Evolutionary conservation across 2,888 invertebrate genomes (phyloP).

Genomic region (Cancer borealis): DNA sequence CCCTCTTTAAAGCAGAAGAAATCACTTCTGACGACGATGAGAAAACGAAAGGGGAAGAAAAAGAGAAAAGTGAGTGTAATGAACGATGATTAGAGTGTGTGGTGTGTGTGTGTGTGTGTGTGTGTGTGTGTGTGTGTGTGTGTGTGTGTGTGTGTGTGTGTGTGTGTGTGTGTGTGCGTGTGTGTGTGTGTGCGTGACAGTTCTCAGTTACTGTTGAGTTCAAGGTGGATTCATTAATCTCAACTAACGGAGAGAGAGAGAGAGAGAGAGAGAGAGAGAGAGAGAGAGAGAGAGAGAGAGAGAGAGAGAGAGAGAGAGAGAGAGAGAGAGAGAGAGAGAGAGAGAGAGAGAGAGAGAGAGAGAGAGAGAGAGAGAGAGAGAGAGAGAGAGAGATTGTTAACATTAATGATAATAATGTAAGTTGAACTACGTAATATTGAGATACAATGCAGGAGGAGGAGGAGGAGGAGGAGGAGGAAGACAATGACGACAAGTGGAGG

Average conservation of each 20-base stretch:
- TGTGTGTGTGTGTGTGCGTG: conserved; percentile 25
- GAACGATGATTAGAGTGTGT: neutral
- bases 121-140: conserved; percentile 46
- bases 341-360: neutral
- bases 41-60: neutral
- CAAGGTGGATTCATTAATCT: neutral
- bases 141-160: conserved; percentile 45
- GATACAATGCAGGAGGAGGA: neutral
- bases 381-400: conserved; percentile 7
- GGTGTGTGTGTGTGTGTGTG: conserved; percentile 37
- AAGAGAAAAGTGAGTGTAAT: neutral
- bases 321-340: neutral
- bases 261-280: conserved; percentile 15
- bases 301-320: neutral
- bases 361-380: conserved; percentile 42
- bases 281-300: conserved; percentile 23
- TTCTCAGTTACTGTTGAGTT: neutral
- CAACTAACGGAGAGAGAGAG: neutral
- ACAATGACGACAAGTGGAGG: neutral
- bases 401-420: no score
- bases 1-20: neutral
- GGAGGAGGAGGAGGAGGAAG: neutral
- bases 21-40: neutral
- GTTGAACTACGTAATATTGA: no score
- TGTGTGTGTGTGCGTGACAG: neutral